Evolutionary conservation across 2,888 invertebrate species (phyloP), one percentile per base, ranked within the genome.

Genomic region (Tinea trinotella): DNA sequence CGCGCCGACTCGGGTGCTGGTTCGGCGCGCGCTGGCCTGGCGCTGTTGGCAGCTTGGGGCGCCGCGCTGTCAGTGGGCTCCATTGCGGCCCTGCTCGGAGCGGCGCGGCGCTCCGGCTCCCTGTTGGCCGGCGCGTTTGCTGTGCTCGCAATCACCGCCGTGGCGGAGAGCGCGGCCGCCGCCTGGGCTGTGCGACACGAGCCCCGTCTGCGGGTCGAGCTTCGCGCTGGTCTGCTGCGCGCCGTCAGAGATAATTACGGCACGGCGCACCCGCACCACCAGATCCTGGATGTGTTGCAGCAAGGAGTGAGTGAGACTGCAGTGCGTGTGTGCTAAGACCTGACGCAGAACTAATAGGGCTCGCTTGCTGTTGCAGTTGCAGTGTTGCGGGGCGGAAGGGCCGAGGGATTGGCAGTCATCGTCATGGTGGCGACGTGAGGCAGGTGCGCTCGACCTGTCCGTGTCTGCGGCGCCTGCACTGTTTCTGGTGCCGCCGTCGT

Each of bases 331-430:
- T n/a, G n/a, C n/a, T n/a, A n/a, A n/a, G n/a, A n/a, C n/a, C n/a
- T n/a, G n/a, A n/a, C n/a, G n/a, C n/a, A 22, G 22, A 22, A 7
- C 7, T 22, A 5, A 22, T 22, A 7, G 3, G 7, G 7, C 22
- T 22, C 22, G 22, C 7, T 7, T 7, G 7, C 7, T 22, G 9
- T 40, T 40, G 7, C 40, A 94, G 92, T 81, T 95, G 74, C 92
- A 94, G 74, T 98, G 98, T 74, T 98, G 98, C 82, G 98, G 98
- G 53, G 96, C 97, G 61, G 93, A 94, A 70, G 92, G 93, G n/a
- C 93, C 94, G 59, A 94, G 96, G 77, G 98, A 98, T 85, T 98
- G 98, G 98, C 81, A 76, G 68, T n/a, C 18, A 9, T 46, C 46
- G 4, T 17, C 46, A 6, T 46, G 59, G 24, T 44, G 55, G 15